Percentiles rank a stretch among this genome's conserved stretches.
These are phyloP conservation scores for Lepidocyrtinus sp. DNA, from an alignment of 2,888 invertebrate genomes.

Conservation along the genomic window DNA sequence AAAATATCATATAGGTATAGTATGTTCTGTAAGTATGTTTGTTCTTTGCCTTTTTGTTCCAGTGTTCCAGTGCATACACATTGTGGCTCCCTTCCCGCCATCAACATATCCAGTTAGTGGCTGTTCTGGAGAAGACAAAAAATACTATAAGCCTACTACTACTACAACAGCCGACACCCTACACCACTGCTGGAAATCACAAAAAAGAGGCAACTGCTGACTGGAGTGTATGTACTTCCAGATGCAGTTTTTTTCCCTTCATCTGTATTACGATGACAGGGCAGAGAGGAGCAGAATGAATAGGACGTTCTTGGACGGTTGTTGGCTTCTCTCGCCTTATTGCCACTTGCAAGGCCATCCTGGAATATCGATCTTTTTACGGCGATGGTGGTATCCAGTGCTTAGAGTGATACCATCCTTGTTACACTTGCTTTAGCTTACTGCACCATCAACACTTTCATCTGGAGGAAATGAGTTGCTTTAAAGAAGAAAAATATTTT, in stretches of 20 bases:
- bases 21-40: too few species aligned
- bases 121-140: background rate
- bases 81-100: background rate
- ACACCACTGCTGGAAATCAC: too few species aligned
- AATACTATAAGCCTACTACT: too few species aligned
- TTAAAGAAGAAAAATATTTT: slow-evolving; percentile 2
- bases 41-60: background rate
- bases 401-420: background rate
- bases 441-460: background rate
- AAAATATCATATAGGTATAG: background rate
- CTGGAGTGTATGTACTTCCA: background rate
- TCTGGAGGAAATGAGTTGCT: background rate
- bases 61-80: background rate
- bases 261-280: background rate
- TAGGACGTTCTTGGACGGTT: slow-evolving; percentile 43
- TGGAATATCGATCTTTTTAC: slow-evolving; percentile 49
- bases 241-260: background rate
- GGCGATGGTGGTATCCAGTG: background rate
- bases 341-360: slow-evolving; percentile 59
- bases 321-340: slow-evolving; percentile 58
- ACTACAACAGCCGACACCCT: too few species aligned
- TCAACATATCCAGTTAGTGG: background rate
- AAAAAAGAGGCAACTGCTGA: background rate
- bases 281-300: slow-evolving; percentile 5
- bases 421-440: background rate